Conservation (phyloP, 2,113 vertebrate species). For the Canis aureus region DNA sequence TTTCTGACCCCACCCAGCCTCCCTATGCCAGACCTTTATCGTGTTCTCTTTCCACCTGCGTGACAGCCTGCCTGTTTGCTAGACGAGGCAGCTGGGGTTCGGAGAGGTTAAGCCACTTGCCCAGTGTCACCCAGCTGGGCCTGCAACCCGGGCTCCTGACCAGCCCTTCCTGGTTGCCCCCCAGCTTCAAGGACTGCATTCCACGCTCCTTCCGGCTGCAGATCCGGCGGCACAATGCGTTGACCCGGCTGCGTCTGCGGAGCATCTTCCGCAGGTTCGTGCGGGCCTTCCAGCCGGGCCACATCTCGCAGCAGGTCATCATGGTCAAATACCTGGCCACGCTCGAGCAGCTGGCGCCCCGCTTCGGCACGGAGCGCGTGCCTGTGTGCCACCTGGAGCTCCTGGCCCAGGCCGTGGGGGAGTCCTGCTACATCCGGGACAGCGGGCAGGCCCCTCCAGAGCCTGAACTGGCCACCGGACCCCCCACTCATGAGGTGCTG, state of each 20-base stretch:
- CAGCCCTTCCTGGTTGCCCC: fast-evolving
- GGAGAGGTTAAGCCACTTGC: background rate
- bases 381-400: conserved; percentile 82
- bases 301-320: conserved; percentile 88
- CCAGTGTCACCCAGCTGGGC: background rate
- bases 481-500: conserved; percentile 88
- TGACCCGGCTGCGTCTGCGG: conserved; percentile 91
- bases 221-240: conserved; percentile 88
- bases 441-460: background rate
- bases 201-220: conserved; percentile 92
- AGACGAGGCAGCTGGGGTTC: background rate
- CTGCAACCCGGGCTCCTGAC: background rate
- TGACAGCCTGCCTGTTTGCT: background rate
- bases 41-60: background rate
- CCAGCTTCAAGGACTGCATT: conserved; percentile 94
- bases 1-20: background rate
- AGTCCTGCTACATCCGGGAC: conserved; percentile 76
- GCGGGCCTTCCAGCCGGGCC: conserved; percentile 89
- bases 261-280: conserved; percentile 92
- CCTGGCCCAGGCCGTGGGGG: conserved; percentile 80
- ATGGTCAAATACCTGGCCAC: conserved; percentile 96
- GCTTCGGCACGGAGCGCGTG: conserved; percentile 90
- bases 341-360: conserved; percentile 90
- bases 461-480: fast-evolving
- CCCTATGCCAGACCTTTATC: background rate